Percentiles rank a stretch among this genome's conserved stretches.
Conservation (phyloP, 2,888 invertebrate genomes). For the Oscheius myriophilus region DNA sequence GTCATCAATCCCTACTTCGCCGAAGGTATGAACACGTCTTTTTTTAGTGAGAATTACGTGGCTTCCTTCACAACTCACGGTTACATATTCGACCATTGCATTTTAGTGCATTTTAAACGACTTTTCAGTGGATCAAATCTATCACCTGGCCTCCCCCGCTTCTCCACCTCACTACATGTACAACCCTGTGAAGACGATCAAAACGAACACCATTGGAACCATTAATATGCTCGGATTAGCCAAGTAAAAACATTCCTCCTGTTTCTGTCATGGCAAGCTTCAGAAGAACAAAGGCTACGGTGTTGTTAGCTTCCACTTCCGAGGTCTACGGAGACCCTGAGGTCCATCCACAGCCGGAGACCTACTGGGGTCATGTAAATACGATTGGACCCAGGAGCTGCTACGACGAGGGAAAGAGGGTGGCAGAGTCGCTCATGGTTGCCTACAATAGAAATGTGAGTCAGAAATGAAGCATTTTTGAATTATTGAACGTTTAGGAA, state of each 20-base stretch:
- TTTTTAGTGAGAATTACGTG: not conserved
- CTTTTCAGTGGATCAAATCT: slow-evolving; percentile 79
- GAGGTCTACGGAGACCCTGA: slow-evolving; percentile 99
- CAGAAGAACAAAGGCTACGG: slow-evolving; percentile 67
- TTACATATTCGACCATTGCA: no score
- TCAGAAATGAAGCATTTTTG: not conserved
- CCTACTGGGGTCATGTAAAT: slow-evolving; percentile 95
- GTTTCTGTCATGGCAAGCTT: slow-evolving; percentile 12
- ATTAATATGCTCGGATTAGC: slow-evolving; percentile 74
- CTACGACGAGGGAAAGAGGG: slow-evolving; percentile 99
- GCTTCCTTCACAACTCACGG: no score
- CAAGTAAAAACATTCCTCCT: slow-evolving; percentile 47
- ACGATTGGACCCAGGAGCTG: slow-evolving; percentile 89
- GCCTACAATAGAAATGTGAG: slow-evolving; percentile 87
- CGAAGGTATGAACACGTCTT: slow-evolving; percentile 78
- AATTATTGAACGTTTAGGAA: slow-evolving; percentile 77
- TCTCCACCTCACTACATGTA: slow-evolving; percentile 99
- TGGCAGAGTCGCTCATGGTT: slow-evolving; percentile 92
- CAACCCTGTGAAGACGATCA: slow-evolving; percentile 98
- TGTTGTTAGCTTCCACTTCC: slow-evolving; percentile 90
- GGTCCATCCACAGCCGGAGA: slow-evolving; percentile 93
- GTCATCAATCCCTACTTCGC: slow-evolving; percentile 96
- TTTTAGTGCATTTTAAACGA: not conserved
- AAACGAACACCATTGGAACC: slow-evolving; percentile 92
- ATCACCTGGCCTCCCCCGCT: slow-evolving; percentile 97